Conservation (phyloP, 2,113 vertebrate genomes). For the Corvus cornix region DNA sequence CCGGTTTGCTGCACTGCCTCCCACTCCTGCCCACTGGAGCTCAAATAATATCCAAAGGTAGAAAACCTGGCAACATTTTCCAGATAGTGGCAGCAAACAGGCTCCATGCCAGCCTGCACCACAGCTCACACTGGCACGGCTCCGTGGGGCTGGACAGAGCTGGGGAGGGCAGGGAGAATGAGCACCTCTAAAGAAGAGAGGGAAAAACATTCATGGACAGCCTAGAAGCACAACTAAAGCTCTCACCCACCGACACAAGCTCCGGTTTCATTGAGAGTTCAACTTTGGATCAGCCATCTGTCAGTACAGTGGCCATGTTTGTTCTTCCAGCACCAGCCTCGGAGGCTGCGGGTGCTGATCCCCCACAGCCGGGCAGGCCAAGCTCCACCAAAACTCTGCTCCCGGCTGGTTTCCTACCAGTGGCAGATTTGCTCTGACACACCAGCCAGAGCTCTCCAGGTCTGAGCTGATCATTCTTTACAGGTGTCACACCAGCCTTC, state of each 20-base stretch:
- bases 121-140: background rate
- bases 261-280: background rate
- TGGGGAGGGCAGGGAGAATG: background rate
- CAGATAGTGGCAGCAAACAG: background rate
- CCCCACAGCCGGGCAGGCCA: background rate
- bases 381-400: background rate
- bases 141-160: fast-evolving
- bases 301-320: background rate
- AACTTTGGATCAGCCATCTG: background rate
- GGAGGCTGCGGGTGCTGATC: background rate
- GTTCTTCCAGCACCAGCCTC: background rate
- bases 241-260: background rate
- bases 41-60: background rate
- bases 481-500: background rate
- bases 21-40: background rate
- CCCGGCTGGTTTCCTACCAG: background rate
- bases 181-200: background rate
- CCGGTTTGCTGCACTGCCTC: background rate
- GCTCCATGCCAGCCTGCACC: background rate
- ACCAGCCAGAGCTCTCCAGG: background rate
- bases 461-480: background rate
- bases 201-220: background rate
- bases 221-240: background rate
- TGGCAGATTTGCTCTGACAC: background rate
- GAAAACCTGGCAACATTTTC: background rate